phyloP scores from a whole-genome alignment of 2,113 vertebrate genomes.

The Chrysochloris asiatica region DNA sequence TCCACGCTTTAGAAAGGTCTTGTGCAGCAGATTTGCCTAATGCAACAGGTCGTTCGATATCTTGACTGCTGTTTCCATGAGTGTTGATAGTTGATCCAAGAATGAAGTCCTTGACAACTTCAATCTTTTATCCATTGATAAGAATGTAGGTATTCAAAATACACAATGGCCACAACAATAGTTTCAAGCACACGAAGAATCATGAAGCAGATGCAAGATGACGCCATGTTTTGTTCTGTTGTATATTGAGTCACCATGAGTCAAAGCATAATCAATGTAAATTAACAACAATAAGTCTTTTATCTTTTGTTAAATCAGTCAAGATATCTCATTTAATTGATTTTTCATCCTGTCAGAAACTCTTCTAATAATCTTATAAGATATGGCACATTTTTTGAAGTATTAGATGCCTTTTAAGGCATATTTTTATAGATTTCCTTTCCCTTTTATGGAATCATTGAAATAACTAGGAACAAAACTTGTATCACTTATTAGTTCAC shows the following conservation, averaged over 20 bases:
- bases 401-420: conserved; percentile 36
- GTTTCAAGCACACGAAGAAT: background rate
- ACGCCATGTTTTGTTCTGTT: background rate
- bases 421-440: background rate
- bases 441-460: conserved; percentile 38
- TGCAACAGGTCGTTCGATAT: no score
- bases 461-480: conserved; percentile 54
- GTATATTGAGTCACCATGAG: background rate
- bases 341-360: background rate
- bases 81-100: no score
- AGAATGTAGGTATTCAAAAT: background rate
- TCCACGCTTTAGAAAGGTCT: no score
- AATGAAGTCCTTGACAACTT: no score
- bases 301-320: conserved; percentile 6
- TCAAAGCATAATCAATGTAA: background rate
- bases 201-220: background rate
- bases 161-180: background rate
- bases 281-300: background rate
- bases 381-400: background rate
- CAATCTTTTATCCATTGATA: no score
- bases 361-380: conserved; percentile 52
- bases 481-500: conserved; percentile 61
- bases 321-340: conserved; percentile 23
- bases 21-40: no score
- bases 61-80: no score